phyloP scores from a whole-genome alignment of 2,113 vertebrate species.

The Psophia crepitans region DNA sequence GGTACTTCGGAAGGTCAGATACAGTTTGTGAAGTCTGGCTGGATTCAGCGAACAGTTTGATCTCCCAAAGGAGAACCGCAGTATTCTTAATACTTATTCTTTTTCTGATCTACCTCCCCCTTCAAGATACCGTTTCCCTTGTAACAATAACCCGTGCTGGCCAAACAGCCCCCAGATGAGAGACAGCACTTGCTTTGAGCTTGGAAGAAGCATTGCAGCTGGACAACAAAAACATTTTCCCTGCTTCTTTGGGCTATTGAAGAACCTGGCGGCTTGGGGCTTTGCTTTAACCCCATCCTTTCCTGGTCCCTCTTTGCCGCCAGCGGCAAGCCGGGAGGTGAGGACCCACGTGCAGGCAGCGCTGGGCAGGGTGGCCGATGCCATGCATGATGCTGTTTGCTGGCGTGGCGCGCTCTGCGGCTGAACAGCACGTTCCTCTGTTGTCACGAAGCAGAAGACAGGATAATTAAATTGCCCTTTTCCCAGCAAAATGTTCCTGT shows the following conservation, averaged over 20 bases:
- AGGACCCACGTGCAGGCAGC: neutral
- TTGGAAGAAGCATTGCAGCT: neutral
- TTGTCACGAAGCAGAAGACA: conserved; percentile 25
- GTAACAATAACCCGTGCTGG: neutral
- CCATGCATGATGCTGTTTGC: neutral
- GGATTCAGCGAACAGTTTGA: neutral
- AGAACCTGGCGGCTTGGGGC: neutral
- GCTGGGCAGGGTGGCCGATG: neutral
- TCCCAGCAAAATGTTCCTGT: conserved; percentile 2
- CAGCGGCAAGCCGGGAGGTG: rapidly evolving
- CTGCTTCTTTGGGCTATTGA: neutral
- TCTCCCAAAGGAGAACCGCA: neutral
- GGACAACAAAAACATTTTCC: neutral
- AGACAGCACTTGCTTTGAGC: neutral
- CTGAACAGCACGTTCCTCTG: conserved; percentile 8
- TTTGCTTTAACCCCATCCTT: neutral
- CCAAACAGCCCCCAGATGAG: conserved; percentile 9
- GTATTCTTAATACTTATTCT: neutral
- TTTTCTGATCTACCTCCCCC: neutral
- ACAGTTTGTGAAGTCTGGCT: neutral
- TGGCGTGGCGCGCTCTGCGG: neutral
- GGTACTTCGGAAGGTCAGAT: neutral
- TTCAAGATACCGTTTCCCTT: conserved; percentile 9
- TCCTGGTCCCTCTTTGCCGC: neutral
- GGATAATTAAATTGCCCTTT: conserved; percentile 63